phyloP scores from a whole-genome alignment of 2,113 vertebrate species.

The Lathamus discolor region DNA sequence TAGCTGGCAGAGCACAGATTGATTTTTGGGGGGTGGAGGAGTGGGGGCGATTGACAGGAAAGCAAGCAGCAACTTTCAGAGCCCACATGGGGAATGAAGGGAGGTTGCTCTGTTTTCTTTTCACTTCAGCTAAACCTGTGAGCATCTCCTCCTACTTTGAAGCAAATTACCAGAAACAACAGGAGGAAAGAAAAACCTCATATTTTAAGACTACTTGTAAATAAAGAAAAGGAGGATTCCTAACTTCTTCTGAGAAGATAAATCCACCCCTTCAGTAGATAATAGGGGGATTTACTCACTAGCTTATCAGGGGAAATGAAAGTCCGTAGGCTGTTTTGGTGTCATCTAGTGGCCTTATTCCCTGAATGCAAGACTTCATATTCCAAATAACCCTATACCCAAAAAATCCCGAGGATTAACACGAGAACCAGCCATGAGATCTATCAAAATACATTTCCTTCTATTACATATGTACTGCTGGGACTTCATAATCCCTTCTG shows the following conservation, averaged over 20 bases:
- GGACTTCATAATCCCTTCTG: neutral
- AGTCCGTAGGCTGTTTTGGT: neutral
- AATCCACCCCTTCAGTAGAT: neutral
- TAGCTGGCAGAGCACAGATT: conserved; percentile 10
- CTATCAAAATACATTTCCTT: neutral
- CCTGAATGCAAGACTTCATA: neutral
- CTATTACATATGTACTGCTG: neutral
- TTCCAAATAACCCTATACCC: neutral
- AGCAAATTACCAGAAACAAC: neutral
- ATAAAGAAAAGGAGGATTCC: neutral
- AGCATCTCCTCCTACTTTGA: neutral
- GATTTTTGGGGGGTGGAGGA: neutral
- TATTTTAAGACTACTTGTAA: neutral
- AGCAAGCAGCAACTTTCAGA: neutral
- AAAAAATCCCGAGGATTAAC: neutral
- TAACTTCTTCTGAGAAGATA: neutral
- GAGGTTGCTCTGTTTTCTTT: neutral
- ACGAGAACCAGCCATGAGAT: neutral
- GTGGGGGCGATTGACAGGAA: neutral
- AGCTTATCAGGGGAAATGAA: neutral
- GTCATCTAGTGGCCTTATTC: neutral
- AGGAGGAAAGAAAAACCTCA: neutral
- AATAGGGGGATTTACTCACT: too few relatives aligned
- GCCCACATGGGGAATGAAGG: neutral
- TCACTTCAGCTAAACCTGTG: neutral